phyloP scores from a whole-genome alignment of 1,140 invertebrate species.

The Panagrolaimus sp. region DNA sequence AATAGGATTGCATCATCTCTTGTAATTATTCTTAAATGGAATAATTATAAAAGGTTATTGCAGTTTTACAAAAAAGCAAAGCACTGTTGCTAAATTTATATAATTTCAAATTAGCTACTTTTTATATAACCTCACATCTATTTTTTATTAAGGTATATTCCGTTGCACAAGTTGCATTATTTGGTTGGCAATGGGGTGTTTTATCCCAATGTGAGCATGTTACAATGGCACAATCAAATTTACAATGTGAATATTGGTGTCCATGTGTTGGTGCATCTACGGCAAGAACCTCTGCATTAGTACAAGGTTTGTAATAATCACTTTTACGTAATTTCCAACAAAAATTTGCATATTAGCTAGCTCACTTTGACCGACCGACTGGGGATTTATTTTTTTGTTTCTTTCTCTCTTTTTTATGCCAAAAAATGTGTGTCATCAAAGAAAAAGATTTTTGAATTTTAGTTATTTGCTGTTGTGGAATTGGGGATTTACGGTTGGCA shows the following conservation, averaged over 20 bases:
- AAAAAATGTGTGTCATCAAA: too few relatives aligned
- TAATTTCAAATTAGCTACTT: too few relatives aligned
- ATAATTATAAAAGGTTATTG: too few relatives aligned
- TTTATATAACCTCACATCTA: too few relatives aligned
- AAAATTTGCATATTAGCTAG: background rate
- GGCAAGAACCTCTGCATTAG: constrained; percentile 51
- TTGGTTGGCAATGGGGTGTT: constrained; percentile 55
- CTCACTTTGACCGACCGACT: constrained; percentile 7
- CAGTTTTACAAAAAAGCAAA: too few relatives aligned
- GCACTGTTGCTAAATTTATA: too few relatives aligned
- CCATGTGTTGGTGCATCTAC: constrained; percentile 59
- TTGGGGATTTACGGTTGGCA: constrained; percentile 57
- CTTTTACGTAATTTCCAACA: background rate
- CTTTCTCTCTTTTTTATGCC: too few relatives aligned
- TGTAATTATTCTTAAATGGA: too few relatives aligned
- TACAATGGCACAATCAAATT: constrained; percentile 58
- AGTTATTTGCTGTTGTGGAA: constrained; percentile 41
- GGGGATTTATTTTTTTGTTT: background rate
- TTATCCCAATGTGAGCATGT: constrained; percentile 51
- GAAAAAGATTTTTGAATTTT: background rate
- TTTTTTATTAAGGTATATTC: constrained; percentile 48
- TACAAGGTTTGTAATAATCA: constrained; percentile 48
- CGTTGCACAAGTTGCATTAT: constrained; percentile 51
- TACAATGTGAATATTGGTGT: constrained; percentile 59
- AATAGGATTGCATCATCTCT: too few relatives aligned